Conservation (phyloP, 2,888 invertebrate genomes). For the Dendrolimus pini region DNA sequence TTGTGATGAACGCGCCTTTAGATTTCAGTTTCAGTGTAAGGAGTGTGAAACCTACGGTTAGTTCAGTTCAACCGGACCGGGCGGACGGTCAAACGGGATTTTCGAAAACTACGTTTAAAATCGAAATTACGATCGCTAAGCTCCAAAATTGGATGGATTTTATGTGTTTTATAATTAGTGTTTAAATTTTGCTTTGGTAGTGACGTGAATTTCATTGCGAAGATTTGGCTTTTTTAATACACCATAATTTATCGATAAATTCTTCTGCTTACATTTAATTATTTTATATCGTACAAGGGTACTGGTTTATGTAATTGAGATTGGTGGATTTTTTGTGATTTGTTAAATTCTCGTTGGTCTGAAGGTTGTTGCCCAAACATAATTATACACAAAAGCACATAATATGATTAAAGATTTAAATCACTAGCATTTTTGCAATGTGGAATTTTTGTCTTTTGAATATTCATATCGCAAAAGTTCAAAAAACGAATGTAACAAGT, state of each 20-base stretch:
- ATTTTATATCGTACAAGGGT: neutral
- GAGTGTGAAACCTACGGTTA: constrained; percentile 17
- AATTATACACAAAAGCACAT: too few relatives aligned
- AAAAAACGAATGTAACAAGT: too few relatives aligned
- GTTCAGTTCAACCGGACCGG: constrained; percentile 35
- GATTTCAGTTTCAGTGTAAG: constrained; percentile 36
- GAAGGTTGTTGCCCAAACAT: too few relatives aligned
- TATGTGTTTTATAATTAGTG: neutral
- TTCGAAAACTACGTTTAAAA: neutral
- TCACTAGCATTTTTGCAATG: too few relatives aligned
- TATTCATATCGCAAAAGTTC: too few relatives aligned
- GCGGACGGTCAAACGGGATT: constrained; percentile 20
- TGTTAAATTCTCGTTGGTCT: too few relatives aligned
- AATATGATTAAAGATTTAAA: too few relatives aligned
- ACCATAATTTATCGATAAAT: neutral
- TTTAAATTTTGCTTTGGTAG: neutral
- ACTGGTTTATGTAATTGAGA: neutral
- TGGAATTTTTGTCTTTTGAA: too few relatives aligned
- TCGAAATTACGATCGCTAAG: neutral
- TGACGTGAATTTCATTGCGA: neutral
- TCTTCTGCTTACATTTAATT: neutral
- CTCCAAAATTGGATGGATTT: constrained; percentile 1
- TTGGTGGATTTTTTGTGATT: too few relatives aligned
- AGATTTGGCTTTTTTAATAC: neutral
- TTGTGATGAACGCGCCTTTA: constrained; percentile 22